Base-by-base conservation (phyloP, 2,113 vertebrate genomes). In the Brachyistius frenatus region DNA sequence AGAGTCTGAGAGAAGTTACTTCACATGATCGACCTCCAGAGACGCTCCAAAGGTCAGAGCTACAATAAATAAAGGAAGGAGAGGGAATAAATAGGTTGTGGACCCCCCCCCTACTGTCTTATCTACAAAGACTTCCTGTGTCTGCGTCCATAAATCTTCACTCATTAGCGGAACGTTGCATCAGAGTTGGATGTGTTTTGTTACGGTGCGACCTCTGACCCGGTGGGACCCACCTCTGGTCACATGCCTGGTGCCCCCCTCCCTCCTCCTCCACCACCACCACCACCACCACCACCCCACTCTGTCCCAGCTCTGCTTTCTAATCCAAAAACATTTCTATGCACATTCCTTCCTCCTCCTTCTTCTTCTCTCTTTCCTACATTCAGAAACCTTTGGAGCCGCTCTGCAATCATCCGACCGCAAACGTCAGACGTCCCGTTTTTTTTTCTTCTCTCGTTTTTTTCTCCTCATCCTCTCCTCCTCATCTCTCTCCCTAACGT, bases 251-350 rank as follows among this genome's bases (percentile, higher is more conserved):
- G 41, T 39, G 23, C 49, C 37, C 73, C 66, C 60, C 64, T 46
- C 30, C 8, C 44, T 35, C 71, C 82, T 8, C 47, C 23, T 1
- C 23, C 23, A 23, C 23, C 23, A 1, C 71, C 0, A 4, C 52
- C 23, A 23, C 23, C 23, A 23, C 23, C 23, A 1, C 71, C 0
- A 4, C 52, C 70, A 7, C 67, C 65, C 35, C 1, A 5, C 55
- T 79, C 75, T 14, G 75, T 41, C 79, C 68, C 75, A 61, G 66
- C 80, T 88, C 82, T 81, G 66, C 76, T 79, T 67, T 75, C 68
- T 86, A 80, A 91, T 78, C 85, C 66, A 56, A 41, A 83, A 86
- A 82, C 86, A 77, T 67, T 73, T 74, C 80, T 86, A 66, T 73
- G n/a, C 33, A 2, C 86, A 82, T 91, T 91, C 87, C 68, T 87